Base-by-base conservation (phyloP, 2,888 invertebrate species). In the Ischnus inquisitorius region DNA sequence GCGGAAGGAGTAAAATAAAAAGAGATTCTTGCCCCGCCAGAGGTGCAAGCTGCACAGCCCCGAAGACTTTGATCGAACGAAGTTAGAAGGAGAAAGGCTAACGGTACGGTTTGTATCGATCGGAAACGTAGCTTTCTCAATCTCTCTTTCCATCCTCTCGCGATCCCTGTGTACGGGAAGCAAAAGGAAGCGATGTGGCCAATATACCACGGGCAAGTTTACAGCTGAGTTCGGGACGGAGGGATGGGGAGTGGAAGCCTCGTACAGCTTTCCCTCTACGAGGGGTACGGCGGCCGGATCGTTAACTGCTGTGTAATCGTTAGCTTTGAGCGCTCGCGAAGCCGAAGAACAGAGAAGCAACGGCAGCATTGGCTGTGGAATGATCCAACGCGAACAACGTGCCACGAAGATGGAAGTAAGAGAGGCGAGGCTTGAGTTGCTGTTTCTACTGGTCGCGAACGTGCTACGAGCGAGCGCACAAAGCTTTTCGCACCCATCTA, bases 281-380 rank as follows among this genome's bases (percentile, higher is more conserved):
- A 43, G 72, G 67, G 77, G 62, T 76, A 83, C 57, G 62, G 60
- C 83, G 57, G 79, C 54, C 41, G 85, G 89, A 89, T 91, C 91
- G 89, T 90, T 91, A 91, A 91, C 91, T 89, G 88, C 87, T 88
- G 88, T 88, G 89, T 91, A 91, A 91, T 91, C 90, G 90, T 91
- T 91, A 91, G 91, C 90, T 90, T 91, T 88, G 90, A 90, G 84
- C 76, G 54, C 85, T 19, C 79, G 72, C 82, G 76, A 82, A 83
- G 68, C 75, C 78, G 80, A 88, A 89, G 87, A 87, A 80, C 82
- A 85, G 71, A 85, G 79, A 43, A 71, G 14, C 68, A 41, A 76
- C 51, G 57, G 69, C 28, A 78, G 75, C 16, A 75, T 83, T 67
- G 46, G 54, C 54, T 43, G 51, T 68, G 67, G 54, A 74, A 80